These are phyloP conservation scores for Meteorus sp. DNA, from an alignment of 1,140 invertebrate genomes.

Conservation along the genomic window DNA sequence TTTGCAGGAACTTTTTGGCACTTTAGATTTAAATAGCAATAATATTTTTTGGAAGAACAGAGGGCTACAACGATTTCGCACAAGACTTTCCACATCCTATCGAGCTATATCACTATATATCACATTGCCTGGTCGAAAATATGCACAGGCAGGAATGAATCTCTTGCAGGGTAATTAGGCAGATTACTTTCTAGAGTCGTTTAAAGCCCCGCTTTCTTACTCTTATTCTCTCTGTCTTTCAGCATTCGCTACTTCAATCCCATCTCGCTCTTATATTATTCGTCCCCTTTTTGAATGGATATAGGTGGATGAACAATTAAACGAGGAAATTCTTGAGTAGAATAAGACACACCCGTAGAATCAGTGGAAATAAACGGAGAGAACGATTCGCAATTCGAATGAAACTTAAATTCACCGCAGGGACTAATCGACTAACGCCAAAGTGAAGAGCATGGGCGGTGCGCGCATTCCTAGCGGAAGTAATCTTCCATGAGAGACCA, in stretches of 20 bases:
- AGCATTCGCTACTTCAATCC: conserved; percentile 26
- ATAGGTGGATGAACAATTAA: conserved; percentile 44
- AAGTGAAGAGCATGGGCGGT: conserved; percentile 30
- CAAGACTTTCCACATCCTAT: conserved; percentile 22
- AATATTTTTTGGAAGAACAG: too few relatives aligned
- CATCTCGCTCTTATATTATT: neutral
- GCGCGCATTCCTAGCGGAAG: conserved; percentile 38
- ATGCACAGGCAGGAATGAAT: conserved; percentile 43
- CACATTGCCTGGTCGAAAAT: neutral
- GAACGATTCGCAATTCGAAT: conserved; percentile 34
- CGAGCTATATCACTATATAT: neutral
- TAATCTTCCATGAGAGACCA: conserved; percentile 33
- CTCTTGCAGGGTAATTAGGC: conserved; percentile 58
- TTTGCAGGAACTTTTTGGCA: too few relatives aligned
- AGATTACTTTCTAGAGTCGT: conserved; percentile 57
- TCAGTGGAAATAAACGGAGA: conserved; percentile 5
- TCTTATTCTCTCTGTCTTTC: conserved; percentile 26
- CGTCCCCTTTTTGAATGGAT: conserved; percentile 18
- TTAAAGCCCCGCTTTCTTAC: conserved; percentile 50
- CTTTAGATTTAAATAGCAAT: too few relatives aligned
- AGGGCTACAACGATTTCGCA: neutral
- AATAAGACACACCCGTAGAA: too few relatives aligned
- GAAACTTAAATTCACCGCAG: conserved; percentile 45
- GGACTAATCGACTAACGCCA: conserved; percentile 54
- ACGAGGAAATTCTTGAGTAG: conserved; percentile 47